phyloP scores from a whole-genome alignment of 2,113 vertebrate genomes.

The Cichladusa arquata region DNA sequence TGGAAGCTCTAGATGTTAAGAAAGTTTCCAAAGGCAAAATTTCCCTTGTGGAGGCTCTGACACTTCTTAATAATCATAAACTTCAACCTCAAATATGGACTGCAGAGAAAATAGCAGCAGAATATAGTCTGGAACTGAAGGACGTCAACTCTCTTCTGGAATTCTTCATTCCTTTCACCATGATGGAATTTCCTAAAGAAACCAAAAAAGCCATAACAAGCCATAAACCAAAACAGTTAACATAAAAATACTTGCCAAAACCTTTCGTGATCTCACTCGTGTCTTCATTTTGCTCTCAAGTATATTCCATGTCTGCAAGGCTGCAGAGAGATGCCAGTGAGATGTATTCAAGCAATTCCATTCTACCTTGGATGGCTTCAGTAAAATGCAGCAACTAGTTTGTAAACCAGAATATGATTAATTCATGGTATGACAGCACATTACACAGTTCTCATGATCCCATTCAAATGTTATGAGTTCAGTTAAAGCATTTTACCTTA shows the following conservation, averaged over 20 bases:
- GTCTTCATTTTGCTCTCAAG: slow-evolving; percentile 5
- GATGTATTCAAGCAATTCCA: not conserved
- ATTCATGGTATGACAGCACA: not conserved
- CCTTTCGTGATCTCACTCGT: not conserved
- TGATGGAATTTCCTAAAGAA: slow-evolving; percentile 76
- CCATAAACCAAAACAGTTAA: slow-evolving; percentile 7
- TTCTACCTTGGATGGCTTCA: not conserved
- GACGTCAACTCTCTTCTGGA: slow-evolving; percentile 82
- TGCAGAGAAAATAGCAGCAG: slow-evolving; percentile 83
- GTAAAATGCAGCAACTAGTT: not conserved
- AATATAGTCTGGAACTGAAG: slow-evolving; percentile 84
- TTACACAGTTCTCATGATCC: not conserved
- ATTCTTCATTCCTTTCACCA: slow-evolving; percentile 86
- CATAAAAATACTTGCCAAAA: slow-evolving; percentile 68
- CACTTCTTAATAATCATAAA: slow-evolving; percentile 84
- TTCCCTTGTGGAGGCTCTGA: slow-evolving; percentile 83
- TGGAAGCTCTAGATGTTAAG: slow-evolving; percentile 61
- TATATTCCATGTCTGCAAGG: not conserved
- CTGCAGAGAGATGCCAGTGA: not conserved
- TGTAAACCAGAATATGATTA: not conserved
- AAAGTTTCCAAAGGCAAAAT: slow-evolving; percentile 87
- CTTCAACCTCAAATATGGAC: slow-evolving; percentile 83
- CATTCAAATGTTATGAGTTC: not conserved
- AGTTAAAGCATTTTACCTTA: not conserved
- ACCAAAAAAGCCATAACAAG: slow-evolving; percentile 68